Evolutionary conservation across 1,140 invertebrate species (phyloP).

Genomic region (Pseudobourletiella spinata): DNA sequence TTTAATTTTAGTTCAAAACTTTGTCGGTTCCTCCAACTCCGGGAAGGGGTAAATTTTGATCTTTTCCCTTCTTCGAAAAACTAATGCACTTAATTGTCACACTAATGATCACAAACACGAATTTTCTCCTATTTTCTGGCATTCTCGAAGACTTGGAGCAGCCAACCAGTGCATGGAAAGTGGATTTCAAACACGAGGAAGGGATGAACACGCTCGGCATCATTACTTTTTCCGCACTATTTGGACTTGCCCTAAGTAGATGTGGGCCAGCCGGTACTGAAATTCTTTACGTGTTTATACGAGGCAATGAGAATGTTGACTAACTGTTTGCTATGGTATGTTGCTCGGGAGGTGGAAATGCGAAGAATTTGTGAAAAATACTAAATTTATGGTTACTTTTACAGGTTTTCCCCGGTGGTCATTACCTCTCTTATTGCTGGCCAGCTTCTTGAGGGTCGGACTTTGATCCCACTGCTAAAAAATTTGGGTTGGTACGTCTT

Average conservation of each 20-base stretch:
- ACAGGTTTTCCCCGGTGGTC: slow-evolving; percentile 82
- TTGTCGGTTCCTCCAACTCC: neutral
- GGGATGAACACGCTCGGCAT: slow-evolving; percentile 70
- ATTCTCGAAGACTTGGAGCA: no score
- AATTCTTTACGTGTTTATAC: slow-evolving; percentile 63
- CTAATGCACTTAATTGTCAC: slow-evolving; percentile 40
- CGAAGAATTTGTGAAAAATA: neutral
- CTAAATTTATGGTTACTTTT: neutral
- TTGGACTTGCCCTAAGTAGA: slow-evolving; percentile 66
- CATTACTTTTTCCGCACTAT: slow-evolving; percentile 65
- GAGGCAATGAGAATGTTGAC: slow-evolving; percentile 82
- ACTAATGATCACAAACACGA: no score
- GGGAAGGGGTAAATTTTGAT: neutral
- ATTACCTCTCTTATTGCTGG: slow-evolving; percentile 82
- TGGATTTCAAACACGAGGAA: slow-evolving; percentile 52
- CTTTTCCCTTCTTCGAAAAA: neutral
- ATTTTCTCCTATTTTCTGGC: no score
- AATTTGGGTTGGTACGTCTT: slow-evolving; percentile 83
- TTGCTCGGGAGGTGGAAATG: no score
- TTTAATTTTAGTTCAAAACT: slow-evolving; percentile 42
- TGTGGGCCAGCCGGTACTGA: slow-evolving; percentile 56
- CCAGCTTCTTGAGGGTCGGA: slow-evolving; percentile 79
- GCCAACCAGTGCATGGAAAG: slow-evolving; percentile 55
- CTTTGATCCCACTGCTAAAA: slow-evolving; percentile 68
- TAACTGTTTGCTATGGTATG: slow-evolving; percentile 77